Evolutionary conservation across 2,888 invertebrate genomes (phyloP).

Genomic region (Leucophenga maculata): DNA sequence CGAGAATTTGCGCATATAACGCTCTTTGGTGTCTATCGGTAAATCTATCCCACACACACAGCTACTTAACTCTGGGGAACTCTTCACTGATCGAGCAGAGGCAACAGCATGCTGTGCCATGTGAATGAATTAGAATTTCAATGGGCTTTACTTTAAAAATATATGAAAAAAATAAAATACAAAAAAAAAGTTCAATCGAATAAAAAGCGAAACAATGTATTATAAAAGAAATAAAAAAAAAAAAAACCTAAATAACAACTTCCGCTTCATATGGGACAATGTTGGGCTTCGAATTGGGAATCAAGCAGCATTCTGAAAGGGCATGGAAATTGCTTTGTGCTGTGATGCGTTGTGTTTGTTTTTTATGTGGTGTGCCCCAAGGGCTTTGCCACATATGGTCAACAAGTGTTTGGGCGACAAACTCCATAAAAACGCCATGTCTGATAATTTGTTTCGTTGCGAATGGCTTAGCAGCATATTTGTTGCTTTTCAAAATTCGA

Average conservation of each 20-base stretch:
- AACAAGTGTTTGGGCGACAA: conserved; percentile 39
- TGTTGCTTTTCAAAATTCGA: conserved; percentile 39
- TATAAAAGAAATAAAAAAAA: too few species aligned
- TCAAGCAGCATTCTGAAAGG: neutral
- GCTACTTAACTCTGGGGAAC: too few species aligned
- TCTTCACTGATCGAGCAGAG: too few species aligned
- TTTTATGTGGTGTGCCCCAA: conserved; percentile 14
- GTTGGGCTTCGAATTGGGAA: too few species aligned
- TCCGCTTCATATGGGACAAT: conserved; percentile 43
- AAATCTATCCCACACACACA: too few species aligned
- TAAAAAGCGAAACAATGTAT: conserved; percentile 36
- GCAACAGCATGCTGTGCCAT: too few species aligned
- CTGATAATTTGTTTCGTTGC: too few species aligned
- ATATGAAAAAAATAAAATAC: neutral
- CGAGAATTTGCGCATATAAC: too few species aligned
- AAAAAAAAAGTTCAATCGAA: conserved; percentile 23
- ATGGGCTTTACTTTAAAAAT: conserved; percentile 38
- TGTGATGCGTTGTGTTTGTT: too few species aligned
- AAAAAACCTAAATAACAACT: conserved; percentile 53
- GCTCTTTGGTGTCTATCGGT: too few species aligned
- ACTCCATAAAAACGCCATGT: too few species aligned
- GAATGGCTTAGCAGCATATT: too few species aligned
- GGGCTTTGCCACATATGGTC: conserved; percentile 41
- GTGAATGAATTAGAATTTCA: conserved; percentile 46
- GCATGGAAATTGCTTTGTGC: neutral